Percentiles rank a stretch among this genome's conserved stretches.
Evolutionary conservation across 2,113 vertebrate genomes (phyloP).

Genomic region (Campylorhamphus procurvoides): DNA sequence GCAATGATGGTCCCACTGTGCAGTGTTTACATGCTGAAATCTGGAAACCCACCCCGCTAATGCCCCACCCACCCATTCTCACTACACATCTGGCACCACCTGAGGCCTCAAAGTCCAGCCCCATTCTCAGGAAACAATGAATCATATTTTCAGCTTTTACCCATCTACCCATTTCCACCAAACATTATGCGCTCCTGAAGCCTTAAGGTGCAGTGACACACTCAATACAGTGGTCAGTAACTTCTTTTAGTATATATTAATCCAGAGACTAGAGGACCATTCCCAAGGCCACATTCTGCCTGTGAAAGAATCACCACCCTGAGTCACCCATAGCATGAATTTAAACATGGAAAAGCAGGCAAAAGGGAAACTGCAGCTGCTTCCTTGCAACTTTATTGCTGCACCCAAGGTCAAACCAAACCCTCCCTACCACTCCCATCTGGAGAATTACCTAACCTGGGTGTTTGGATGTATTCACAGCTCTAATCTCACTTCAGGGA

Average conservation of each 20-base stretch:
- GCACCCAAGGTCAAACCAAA: neutral
- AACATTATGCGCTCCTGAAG: neutral
- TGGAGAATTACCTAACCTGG: neutral
- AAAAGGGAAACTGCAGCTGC: neutral
- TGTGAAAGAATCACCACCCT: neutral
- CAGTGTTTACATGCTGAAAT: neutral
- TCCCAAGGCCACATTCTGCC: neutral
- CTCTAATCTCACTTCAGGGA: neutral
- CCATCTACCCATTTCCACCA: neutral
- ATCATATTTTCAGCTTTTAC: neutral
- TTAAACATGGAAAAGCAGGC: neutral
- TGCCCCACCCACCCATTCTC: neutral
- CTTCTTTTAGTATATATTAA: neutral
- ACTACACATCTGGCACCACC: neutral
- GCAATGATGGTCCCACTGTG: neutral
- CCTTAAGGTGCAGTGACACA: neutral
- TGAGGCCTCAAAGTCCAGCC: neutral
- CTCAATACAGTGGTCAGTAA: neutral
- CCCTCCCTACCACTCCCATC: neutral
- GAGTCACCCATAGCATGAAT: fast-evolving
- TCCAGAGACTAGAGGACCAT: neutral
- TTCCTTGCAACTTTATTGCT: neutral
- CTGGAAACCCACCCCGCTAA: neutral
- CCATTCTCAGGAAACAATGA: neutral
- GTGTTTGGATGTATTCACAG: neutral